Evolutionary conservation across 2,888 invertebrate genomes (phyloP), one percentile per base, ranked within the genome.

Genomic region (Polymixis lichenea): DNA sequence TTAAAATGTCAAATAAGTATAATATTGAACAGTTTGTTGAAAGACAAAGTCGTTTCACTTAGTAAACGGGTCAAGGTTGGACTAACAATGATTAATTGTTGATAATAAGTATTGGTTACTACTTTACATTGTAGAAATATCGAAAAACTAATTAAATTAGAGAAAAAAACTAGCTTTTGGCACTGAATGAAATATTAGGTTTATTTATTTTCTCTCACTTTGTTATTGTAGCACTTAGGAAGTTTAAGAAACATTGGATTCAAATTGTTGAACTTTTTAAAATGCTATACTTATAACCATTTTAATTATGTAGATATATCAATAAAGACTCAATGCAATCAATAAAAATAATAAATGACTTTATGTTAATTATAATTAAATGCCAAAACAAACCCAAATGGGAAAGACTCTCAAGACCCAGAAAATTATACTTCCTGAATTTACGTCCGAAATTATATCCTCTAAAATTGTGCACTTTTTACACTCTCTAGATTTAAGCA

Each of bases 11-110:
- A 67, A 25, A 56, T 56, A 25, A 25, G 25, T 56, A 56, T 25
- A 56, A 56, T 7, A 28, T 56, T 56, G 8, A 56, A 8, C 2
- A 56, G 25, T 25, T 56, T 28, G 22, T 60, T 53, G 43, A 43
- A 58, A 28, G 13, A 76, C 43, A 75, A 75, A 64, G 28, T 51
- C 49, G 15, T 1, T 51, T 53, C n/a, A 43, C 17, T 43, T n/a
- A 5, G 11, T 22, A 38, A 38, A 19, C 9, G 4, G 73, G 13
- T 60, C 58, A 72, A 61, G 60, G 74, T n/a, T 6, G 6, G 7
- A 43, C 3, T 32, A 22, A 3, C 28, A 22, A 73, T 73, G 72
- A 72, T 11, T 73, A 32, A 58, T 51, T 60, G 17, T 38, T 17
- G 17, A 60, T 38, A 22, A 7, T 28, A 25, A 32, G 6, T 49